Conservation (phyloP, 2,888 invertebrate genomes). For the Dichetophora obliterata region DNA sequence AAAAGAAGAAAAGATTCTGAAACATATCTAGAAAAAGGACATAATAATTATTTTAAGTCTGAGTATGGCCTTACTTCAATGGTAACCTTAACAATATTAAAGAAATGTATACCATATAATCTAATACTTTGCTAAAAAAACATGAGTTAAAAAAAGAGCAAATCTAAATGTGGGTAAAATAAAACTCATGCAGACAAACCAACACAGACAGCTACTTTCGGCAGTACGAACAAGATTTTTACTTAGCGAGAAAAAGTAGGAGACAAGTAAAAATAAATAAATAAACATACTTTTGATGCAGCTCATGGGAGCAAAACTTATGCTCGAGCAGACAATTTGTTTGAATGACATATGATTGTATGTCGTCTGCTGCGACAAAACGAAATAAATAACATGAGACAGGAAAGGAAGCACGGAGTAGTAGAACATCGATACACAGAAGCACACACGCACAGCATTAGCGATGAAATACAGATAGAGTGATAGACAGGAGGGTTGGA, state of each 20-base stretch:
- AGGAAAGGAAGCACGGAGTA: not conserved
- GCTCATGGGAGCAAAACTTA: not conserved
- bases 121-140: not conserved
- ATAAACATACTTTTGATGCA: not conserved
- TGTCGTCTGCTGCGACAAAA: conserved; percentile 21
- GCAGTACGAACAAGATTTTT: not conserved
- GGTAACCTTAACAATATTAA: too few species aligned
- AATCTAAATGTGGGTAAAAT: not conserved
- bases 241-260: too few species aligned
- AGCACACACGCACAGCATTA: too few species aligned
- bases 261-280: not conserved
- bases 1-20: too few species aligned
- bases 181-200: not conserved
- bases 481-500: not conserved
- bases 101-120: too few species aligned
- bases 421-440: not conserved
- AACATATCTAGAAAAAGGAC: too few species aligned
- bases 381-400: conserved; percentile 20
- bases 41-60: too few species aligned
- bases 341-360: conserved; percentile 1
- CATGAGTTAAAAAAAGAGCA: not conserved
- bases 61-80: too few species aligned
- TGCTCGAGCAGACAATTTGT: not conserved
- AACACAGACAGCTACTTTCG: not conserved
- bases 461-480: not conserved